These are phyloP conservation scores for Acipenser transmontanus DNA, from an alignment of 2,797 vertebrate species.

Conservation along the genomic window DNA sequence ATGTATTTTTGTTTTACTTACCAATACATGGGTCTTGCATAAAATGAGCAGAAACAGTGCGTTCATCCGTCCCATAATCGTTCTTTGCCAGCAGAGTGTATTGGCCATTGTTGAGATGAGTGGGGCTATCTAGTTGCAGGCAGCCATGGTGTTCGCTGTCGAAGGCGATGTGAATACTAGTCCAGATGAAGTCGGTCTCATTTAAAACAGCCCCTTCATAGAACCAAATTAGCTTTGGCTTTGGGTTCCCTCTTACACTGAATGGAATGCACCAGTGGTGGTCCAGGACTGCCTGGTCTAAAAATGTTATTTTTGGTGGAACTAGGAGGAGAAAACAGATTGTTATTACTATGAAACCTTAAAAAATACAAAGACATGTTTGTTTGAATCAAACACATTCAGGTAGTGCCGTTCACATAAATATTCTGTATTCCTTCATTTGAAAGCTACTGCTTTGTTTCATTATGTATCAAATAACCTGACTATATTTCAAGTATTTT, in stretches of 20 bases:
- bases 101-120: conserved; percentile 87
- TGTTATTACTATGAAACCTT: not conserved
- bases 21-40: conserved; percentile 77
- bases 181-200: conserved; percentile 79
- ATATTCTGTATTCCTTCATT: too few species aligned
- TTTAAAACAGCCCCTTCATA: conserved; percentile 60
- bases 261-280: conserved; percentile 99
- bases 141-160: conserved; percentile 92
- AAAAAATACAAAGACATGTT: not conserved
- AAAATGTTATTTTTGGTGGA: conserved; percentile 84
- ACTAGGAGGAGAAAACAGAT: conserved; percentile 49
- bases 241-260: conserved; percentile 86
- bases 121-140: conserved; percentile 89
- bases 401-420: too few species aligned
- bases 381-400: too few species aligned
- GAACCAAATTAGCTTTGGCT: conserved; percentile 75
- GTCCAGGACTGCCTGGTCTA: conserved; percentile 80
- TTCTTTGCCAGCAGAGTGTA: conserved; percentile 83
- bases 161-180: conserved; percentile 78
- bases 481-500: too few species aligned
- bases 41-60: conserved; percentile 79
- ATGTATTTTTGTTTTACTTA: conserved; percentile 44
- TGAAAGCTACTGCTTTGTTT: too few species aligned
- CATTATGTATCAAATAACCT: too few species aligned
- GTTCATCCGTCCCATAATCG: conserved; percentile 67